Percentiles rank a stretch among this genome's conserved stretches.
phyloP scores from a whole-genome alignment of 2,797 vertebrate genomes.

The Enteromius argenteus region DNA sequence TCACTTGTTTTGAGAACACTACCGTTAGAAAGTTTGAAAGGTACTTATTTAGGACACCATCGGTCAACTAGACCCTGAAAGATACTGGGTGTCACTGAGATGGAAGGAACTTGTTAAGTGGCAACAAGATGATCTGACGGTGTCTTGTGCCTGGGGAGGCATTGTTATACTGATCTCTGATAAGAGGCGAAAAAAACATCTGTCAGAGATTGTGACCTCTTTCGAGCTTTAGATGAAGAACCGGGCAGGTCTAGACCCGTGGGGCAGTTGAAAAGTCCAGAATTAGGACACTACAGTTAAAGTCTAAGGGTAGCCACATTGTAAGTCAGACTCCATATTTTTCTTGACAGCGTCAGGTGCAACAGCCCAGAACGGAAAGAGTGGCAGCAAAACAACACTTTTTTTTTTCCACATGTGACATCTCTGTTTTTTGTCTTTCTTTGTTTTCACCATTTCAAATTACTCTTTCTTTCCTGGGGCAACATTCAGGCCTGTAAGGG shows the following conservation, averaged over 20 bases:
- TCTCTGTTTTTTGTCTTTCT: neutral
- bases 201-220: conserved; percentile 11
- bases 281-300: conserved; percentile 14
- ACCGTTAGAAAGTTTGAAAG: neutral
- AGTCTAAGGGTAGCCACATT: neutral
- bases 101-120: conserved; percentile 18
- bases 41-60: neutral
- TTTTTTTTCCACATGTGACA: neutral
- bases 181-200: conserved; percentile 11
- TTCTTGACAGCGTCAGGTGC: conserved; percentile 58
- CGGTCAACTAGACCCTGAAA: neutral
- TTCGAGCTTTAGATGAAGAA: neutral
- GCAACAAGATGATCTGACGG: neutral
- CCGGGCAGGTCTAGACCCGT: neutral
- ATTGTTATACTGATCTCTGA: conserved; percentile 12
- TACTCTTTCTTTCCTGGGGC: conserved; percentile 17
- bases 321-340: conserved; percentile 63
- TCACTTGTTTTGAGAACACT: neutral
- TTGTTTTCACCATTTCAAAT: conserved; percentile 21
- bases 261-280: conserved; percentile 5
- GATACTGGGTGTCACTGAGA: neutral
- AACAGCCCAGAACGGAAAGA: neutral
- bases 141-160: conserved; percentile 5
- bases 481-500: conserved; percentile 39
- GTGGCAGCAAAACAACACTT: conserved; percentile 21